Base-by-base conservation (phyloP, 1,140 invertebrate species). In the Andrena cerasifolii region DNA sequence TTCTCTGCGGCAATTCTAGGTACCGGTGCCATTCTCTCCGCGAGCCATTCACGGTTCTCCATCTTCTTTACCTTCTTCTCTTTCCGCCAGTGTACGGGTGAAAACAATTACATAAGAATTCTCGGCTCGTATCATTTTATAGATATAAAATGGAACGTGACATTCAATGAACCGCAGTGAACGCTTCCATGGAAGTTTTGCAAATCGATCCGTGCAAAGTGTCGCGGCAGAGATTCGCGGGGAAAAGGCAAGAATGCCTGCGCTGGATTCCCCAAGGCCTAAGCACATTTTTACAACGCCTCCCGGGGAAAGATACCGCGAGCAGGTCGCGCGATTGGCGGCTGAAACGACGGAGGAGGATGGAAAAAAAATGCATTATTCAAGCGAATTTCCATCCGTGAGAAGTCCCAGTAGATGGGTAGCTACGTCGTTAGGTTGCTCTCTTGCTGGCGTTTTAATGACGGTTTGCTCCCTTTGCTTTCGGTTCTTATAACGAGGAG, bases 361-460 rank as follows among this genome's bases (percentile, higher is more conserved):
- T n/a, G n/a, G n/a, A n/a, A 84, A 87, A 82, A 88, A 85, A 89
- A 90, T 92, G 87, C 90, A 92, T 92, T 91, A 91, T 92, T 92
- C 91, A 91, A 78, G 70, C 75, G 61, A 91, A 92, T 92, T 91
- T 92, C 87, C 90, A 92, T 92, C 79, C 68, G 86, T 85, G 85
- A 91, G 90, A 90, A 88, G 89, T 88, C 76, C 86, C 78, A 79
- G 74, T 82, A 84, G 80, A 87, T 78, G 87, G 86, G 86, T 88
- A 86, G 86, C 89, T 88, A 84, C 88, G 79, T 92, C 88, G 89
- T 90, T 91, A 91, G 80, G 85, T 88, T 92, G 91, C 90, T 92
- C 91, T 92, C 90, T 91, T 90, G 82, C 82, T 73, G 87, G 83
- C 87, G 82, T 87, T 90, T 90, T 90, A 90, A 91, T 87, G 89